phyloP scores from a whole-genome alignment of 1,140 invertebrate genomes.

The Sipha flava region DNA sequence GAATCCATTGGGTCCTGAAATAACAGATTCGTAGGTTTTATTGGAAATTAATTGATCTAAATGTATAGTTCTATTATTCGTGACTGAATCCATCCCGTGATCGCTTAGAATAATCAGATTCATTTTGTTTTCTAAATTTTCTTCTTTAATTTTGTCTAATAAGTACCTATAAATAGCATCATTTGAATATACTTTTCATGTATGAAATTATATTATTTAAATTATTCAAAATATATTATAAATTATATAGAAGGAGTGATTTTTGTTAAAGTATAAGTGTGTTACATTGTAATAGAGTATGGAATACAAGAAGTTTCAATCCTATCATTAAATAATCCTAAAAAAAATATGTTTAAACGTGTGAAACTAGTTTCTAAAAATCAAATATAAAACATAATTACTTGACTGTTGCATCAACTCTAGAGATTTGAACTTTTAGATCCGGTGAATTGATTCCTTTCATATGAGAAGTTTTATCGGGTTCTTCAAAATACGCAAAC shows the following conservation, averaged over 20 bases:
- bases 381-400: not conserved
- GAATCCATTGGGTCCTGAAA: slow-evolving; percentile 47
- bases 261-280: not conserved
- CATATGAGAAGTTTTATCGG: slow-evolving; percentile 53
- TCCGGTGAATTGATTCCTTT: slow-evolving; percentile 46
- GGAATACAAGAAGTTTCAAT: too few species aligned
- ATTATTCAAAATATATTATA: too few species aligned
- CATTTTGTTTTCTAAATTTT: slow-evolving; percentile 48
- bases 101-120: slow-evolving; percentile 66
- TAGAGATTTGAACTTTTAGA: slow-evolving; percentile 47
- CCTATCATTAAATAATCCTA: too few species aligned
- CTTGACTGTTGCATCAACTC: slow-evolving; percentile 51
- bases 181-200: too few species aligned
- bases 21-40: slow-evolving; percentile 46
- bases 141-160: slow-evolving; percentile 47
- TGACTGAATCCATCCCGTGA: slow-evolving; percentile 61
- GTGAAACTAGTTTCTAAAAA: too few species aligned
- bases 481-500: slow-evolving; percentile 66
- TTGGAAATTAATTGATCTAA: slow-evolving; percentile 50
- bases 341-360: too few species aligned
- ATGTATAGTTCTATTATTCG: slow-evolving; percentile 50
- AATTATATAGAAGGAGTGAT: too few species aligned
- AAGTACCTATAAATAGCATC: slow-evolving; percentile 47
- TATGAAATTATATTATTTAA: too few species aligned
- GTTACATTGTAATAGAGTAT: too few species aligned